Evolutionary conservation across 1,140 invertebrate genomes (phyloP), one percentile per base, ranked within the genome.

Genomic region (Halesus radiatus): DNA sequence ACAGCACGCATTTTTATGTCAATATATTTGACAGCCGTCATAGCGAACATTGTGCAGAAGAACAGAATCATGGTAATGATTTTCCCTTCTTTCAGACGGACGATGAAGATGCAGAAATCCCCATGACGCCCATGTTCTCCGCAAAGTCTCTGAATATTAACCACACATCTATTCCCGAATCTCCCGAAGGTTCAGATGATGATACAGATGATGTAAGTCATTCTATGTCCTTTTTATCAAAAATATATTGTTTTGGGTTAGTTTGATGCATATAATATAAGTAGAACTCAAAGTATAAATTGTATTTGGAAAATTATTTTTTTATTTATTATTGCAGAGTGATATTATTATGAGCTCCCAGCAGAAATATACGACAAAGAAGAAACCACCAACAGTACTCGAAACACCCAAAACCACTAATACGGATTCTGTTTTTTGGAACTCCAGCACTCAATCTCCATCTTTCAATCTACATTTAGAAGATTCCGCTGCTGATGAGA

Each of bases 171-270:
- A 52, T 72, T 23, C 68, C 68, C 15, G 68, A 72, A 22, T 72
- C 68, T 18, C 64, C 64, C 15, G 16, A 68, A 37, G 6, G n/a
- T 16, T 18, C 18, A 37, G 64, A 45, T 1, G 68, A 66, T 64
- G 60, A 56, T 45, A 66, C 20, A 54, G 68, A 45, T 23, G 68
- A 72, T 72, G 68, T 72, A 72, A 10, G 68, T 50, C n/a, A 29
- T 72, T 53, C n/a, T 66, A 26, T 66, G 6, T 29, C 7, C 32
- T 37, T 37, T n/a, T 37, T 37, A 6, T 4, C 4, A 29, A 29
- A 29, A 29, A 29, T 6, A 37, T 37, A 7, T 4, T 37, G 32
- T 8, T 37, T 10, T 10, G 7, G 37, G 37, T 10, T 45, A 45
- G 10, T 45, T 7, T 45, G 10, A 45, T 45, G 37, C 37, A 8